A percentile compares a stretch with the other conserved stretches of the same genome.
phyloP scores from a whole-genome alignment of 2,888 invertebrate species.

The Yponomeuta evonymella region DNA sequence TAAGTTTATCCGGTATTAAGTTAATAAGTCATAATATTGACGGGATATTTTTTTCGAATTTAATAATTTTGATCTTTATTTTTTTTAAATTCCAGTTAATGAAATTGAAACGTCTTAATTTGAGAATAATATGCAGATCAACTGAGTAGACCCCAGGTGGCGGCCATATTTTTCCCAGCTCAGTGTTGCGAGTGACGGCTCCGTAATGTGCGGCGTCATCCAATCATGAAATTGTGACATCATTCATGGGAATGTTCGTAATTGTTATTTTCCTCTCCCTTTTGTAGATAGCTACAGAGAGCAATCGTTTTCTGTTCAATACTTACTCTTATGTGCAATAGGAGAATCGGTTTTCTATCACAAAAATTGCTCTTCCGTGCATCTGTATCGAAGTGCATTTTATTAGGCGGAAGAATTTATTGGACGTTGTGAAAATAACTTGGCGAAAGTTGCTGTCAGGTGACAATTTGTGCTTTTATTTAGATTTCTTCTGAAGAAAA shows the following conservation, averaged over 20 bases:
- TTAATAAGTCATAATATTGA: no score
- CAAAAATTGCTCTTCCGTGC: not conserved
- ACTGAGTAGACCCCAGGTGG: not conserved
- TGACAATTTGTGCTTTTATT: slow-evolving; percentile 27
- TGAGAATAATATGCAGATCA: no score
- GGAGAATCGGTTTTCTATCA: not conserved
- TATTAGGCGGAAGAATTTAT: not conserved
- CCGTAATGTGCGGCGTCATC: slow-evolving; percentile 23
- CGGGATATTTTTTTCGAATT: no score
- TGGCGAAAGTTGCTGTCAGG: not conserved
- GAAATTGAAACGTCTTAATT: no score
- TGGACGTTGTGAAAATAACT: not conserved
- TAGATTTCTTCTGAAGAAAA: no score
- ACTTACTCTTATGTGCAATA: not conserved
- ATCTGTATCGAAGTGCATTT: not conserved
- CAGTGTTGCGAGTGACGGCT: slow-evolving; percentile 19
- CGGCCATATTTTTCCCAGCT: slow-evolving; percentile 16
- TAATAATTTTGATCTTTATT: no score
- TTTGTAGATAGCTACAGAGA: not conserved
- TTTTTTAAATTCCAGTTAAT: no score
- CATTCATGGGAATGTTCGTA: slow-evolving; percentile 2
- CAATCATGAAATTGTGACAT: slow-evolving; percentile 24
- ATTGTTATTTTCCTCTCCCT: slow-evolving; percentile 5
- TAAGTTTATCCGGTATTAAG: no score
- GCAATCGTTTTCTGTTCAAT: not conserved